Base-by-base conservation (phyloP, 1,140 invertebrate species). In the Sinonovacula constricta region DNA sequence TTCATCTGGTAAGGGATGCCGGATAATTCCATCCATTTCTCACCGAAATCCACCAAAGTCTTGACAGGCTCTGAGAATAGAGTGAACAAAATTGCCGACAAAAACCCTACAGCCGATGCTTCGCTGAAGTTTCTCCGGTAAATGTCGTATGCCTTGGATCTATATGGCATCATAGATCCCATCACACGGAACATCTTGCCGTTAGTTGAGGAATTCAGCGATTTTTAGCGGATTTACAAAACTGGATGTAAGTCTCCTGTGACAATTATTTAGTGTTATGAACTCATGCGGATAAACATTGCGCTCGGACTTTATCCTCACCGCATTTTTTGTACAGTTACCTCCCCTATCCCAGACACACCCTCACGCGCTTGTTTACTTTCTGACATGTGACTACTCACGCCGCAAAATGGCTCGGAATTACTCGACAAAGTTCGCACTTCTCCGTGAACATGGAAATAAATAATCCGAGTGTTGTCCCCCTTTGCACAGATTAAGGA, bases 11-110 rank as follows among this genome's bases (percentile, higher is more conserved):
- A 84, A 12, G 83, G 83, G 24, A 84, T 71, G 7, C 80, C 83
- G 14, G 83, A 80, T 49, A 84, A 62, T 63, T 79, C 81, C 79
- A 84, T 80, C 83, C 83, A 84, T 84, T 84, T 84, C 80, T 82
- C 83, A 28, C 83, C 83, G 56, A 84, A 84, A 71, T 84, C 83
- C 22, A 84, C 83, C 30, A 80, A 76, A 59, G 69, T 84, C 80
- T 78, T 79, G 3, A 84, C 74, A 24, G 78, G 78, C 28, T 81
- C 80, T 24, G 83, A 84, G 60, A 84, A 84, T 18, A 84, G 80
- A 1, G 81, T 80, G 49, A 84, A 84, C 53, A 84, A 65, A 59
- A 84, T 79, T 5, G 83, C 83, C 3, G 80, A 82, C 14, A 84
- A 31, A 81, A 84, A 84, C 18, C 83, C 83, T 18, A 84, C 80